phyloP scores from a whole-genome alignment of 2,888 invertebrate genomes.

The Dioctria linearis region DNA sequence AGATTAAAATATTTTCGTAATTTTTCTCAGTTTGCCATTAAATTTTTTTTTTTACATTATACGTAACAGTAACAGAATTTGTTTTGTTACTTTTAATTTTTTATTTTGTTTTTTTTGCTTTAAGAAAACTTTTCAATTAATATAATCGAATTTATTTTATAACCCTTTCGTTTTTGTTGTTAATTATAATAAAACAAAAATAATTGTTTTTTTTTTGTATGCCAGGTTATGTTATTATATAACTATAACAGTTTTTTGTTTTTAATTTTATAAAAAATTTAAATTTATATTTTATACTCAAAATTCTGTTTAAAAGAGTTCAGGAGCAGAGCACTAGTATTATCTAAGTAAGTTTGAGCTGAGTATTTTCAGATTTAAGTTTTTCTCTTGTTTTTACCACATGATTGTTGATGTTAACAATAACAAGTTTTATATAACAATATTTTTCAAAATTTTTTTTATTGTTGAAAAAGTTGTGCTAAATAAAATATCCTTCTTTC shows the following conservation, averaged over 20 bases:
- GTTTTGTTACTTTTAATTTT: slow-evolving; percentile 10
- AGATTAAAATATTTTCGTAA: slow-evolving; percentile 11
- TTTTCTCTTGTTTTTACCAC: too few species aligned
- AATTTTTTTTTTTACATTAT: slow-evolving; percentile 7
- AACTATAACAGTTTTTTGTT: background rate
- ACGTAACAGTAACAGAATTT: slow-evolving; percentile 4
- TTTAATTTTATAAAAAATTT: slow-evolving; percentile 6
- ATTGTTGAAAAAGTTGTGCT: too few species aligned
- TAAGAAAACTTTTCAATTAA: slow-evolving; percentile 15
- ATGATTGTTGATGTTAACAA: too few species aligned
- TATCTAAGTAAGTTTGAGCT: too few species aligned
- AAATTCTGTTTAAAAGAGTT: background rate
- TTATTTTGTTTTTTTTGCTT: slow-evolving; percentile 3
- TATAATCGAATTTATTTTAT: slow-evolving; percentile 28
- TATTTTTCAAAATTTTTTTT: too few species aligned
- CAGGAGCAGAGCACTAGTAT: too few species aligned
- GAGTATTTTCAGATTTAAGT: too few species aligned
- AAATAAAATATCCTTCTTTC: too few species aligned
- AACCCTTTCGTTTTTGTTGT: slow-evolving; percentile 10
- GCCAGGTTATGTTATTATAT: too few species aligned
- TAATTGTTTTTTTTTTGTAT: too few species aligned
- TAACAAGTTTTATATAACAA: too few species aligned
- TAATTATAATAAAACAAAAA: too few species aligned
- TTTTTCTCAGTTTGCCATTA: background rate
- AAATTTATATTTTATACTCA: background rate